Evolutionary conservation across 2,113 vertebrate genomes (phyloP), one percentile per base, ranked within the genome.

Genomic region (Chionomys nivalis): DNA sequence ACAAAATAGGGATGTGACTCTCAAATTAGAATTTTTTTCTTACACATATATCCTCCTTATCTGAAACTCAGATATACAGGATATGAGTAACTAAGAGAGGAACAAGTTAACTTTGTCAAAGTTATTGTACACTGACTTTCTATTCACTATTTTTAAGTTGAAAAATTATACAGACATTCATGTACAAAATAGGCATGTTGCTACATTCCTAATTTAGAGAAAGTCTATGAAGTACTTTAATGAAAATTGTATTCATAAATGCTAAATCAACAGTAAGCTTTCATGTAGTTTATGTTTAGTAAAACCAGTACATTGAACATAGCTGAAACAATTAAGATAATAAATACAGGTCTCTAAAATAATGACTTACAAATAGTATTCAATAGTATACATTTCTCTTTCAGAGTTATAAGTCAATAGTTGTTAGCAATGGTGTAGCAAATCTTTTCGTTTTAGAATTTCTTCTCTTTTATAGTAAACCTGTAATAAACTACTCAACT

Each of bases 121-220:
- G 14, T 55, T 55, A 55, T 55, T 16, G 55, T 55, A 55, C 16
- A 55, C 55, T 16, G 55, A 55, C 55, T 52, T 52, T 52, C 52
- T 55, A 55, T 55, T 55, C 16, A 55, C 16, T 55, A 17, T 3
- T 17, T 55, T 55, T 55, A 55, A 55, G 55, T 55, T 55, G 55
- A 55, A 55, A 55, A 55, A 9, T 55, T 55, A 16, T 55, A 55
- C 17, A 58, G 55, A 58, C 55, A 58, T 58, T 58, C 55, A 75
- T 55, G 81, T 90, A 91, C 91, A 65, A 96, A 87, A 93, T 65
- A 82, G 19, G 31, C 33, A 26, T 92, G 95, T 81, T 65, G 23
- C 13, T 61, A 13, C 44, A 55, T 73, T 87, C 39, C 26, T 87
- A 77, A 83, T 66, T 96, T 94, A 33, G 13, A 81, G 44, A 94